phyloP scores from a whole-genome alignment of 1,140 invertebrate species.

The Drosophila nannoptera region DNA sequence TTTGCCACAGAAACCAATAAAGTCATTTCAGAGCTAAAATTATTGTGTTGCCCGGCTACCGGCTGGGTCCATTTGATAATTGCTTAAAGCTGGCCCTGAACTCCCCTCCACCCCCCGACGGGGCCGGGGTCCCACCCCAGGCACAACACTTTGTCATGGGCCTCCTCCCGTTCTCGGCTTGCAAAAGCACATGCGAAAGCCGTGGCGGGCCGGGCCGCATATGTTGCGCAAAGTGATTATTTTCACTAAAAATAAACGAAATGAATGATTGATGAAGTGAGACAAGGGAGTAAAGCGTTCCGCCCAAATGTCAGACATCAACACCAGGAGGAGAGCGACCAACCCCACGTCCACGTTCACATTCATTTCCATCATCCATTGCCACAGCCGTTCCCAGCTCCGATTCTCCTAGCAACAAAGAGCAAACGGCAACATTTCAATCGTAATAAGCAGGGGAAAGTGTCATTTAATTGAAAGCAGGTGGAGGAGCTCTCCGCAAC shows the following conservation, averaged over 20 bases:
- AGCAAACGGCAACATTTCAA: conserved; percentile 48
- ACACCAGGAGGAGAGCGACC: conserved; percentile 46
- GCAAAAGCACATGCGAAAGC: conserved; percentile 64
- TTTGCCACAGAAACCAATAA: conserved; percentile 60
- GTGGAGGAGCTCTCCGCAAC: conserved; percentile 48
- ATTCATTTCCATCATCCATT: conserved; percentile 26
- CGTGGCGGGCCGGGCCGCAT: conserved; percentile 50
- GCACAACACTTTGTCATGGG: conserved; percentile 51
- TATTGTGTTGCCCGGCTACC: conserved; percentile 27
- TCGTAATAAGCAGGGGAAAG: conserved; percentile 67
- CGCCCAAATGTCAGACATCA: conserved; percentile 49
- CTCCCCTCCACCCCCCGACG: conserved; percentile 1
- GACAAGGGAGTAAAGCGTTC: conserved; percentile 64
- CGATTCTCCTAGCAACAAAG: conserved; percentile 22
- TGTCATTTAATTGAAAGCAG: conserved; percentile 76
- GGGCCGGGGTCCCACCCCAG: not conserved
- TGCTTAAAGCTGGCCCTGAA: conserved; percentile 51
- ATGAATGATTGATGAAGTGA: conserved; percentile 76
- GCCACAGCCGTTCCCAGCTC: conserved; percentile 12
- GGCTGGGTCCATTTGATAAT: conserved; percentile 68
- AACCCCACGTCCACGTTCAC: conserved; percentile 16
- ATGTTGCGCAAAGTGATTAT: conserved; percentile 75
- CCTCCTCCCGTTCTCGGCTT: not conserved
- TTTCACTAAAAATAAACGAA: conserved; percentile 76
- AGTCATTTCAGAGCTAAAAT: conserved; percentile 67